Conservation (phyloP, 2,797 vertebrate species). For the Molossus alvarezi region DNA sequence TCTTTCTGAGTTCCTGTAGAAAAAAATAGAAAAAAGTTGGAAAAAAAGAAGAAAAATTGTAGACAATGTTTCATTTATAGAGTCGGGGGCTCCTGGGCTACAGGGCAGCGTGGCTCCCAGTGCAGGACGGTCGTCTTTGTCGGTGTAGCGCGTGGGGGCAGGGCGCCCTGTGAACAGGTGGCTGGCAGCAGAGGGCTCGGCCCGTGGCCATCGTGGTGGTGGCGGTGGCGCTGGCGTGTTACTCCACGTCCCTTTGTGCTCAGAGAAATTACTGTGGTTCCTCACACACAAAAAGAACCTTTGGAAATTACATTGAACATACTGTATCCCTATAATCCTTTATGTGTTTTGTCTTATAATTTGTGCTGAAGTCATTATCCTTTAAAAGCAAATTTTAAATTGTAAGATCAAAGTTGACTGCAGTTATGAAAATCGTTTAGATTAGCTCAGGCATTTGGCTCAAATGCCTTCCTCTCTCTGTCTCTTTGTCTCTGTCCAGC, state of each 20-base stretch:
- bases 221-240: background rate
- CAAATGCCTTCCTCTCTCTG: background rate
- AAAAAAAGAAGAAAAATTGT: background rate
- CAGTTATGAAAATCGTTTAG: constrained; percentile 28
- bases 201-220: background rate
- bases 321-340: constrained; percentile 81
- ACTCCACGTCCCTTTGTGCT: constrained; percentile 84
- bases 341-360: constrained; percentile 81
- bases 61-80: constrained; percentile 66
- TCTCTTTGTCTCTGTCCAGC: background rate
- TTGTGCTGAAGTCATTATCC: constrained; percentile 79
- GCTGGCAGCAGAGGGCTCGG: background rate
- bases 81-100: constrained; percentile 23
- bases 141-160: background rate
- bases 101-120: constrained; percentile 64
- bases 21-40: constrained; percentile 25
- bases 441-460: background rate
- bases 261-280: constrained; percentile 83
- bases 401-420: constrained; percentile 74
- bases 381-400: constrained; percentile 82
- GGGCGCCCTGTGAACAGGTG: constrained; percentile 73
- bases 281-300: constrained; percentile 77
- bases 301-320: constrained; percentile 83
- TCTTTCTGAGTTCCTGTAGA: constrained; percentile 49
- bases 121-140: background rate